Percentiles rank a stretch among this genome's conserved stretches.
Evolutionary conservation across 2,888 invertebrate genomes (phyloP).

Genomic region (Tromatobia lineatoria): DNA sequence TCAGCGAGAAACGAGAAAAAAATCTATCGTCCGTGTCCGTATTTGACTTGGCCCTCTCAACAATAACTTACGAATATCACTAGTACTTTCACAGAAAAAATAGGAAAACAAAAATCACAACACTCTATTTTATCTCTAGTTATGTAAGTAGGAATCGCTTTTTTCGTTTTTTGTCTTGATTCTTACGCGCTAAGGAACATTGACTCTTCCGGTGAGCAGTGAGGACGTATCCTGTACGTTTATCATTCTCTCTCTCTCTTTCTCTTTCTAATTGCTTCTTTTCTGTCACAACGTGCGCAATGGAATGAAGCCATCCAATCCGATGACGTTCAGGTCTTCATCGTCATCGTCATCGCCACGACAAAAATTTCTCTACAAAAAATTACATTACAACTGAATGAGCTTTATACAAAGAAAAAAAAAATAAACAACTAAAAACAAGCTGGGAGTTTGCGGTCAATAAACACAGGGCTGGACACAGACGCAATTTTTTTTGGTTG

Average conservation of each 20-base stretch:
- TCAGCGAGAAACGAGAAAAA: constrained; percentile 39
- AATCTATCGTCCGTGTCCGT: constrained; percentile 57
- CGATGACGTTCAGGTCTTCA: constrained; percentile 82
- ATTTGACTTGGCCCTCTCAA: constrained; percentile 32
- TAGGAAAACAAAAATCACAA: constrained; percentile 30
- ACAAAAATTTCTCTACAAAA: constrained; percentile 80
- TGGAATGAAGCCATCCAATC: constrained; percentile 84
- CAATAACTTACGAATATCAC: constrained; percentile 30
- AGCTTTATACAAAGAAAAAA: constrained; percentile 25
- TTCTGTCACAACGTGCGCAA: constrained; percentile 81
- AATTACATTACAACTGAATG: constrained; percentile 76
- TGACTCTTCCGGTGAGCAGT: constrained; percentile 42
- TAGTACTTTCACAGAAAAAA: constrained; percentile 40
- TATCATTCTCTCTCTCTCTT: constrained; percentile 47
- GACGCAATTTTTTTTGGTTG: constrained; percentile 69
- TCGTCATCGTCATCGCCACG: constrained; percentile 76
- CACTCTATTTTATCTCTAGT: constrained; percentile 26
- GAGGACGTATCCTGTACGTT: constrained; percentile 15
- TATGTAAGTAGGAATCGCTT: constrained; percentile 32
- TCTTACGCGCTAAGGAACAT: constrained; percentile 61
- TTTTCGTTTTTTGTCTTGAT: constrained; percentile 27
- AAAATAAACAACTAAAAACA: constrained; percentile 23
- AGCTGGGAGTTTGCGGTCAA: constrained; percentile 12
- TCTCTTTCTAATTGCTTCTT: constrained; percentile 68
- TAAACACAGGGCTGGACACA: constrained; percentile 69